A percentile compares a stretch with the other conserved stretches of the same genome.
Conservation (phyloP, 2,113 vertebrate genomes). For the Strix aluco region DNA sequence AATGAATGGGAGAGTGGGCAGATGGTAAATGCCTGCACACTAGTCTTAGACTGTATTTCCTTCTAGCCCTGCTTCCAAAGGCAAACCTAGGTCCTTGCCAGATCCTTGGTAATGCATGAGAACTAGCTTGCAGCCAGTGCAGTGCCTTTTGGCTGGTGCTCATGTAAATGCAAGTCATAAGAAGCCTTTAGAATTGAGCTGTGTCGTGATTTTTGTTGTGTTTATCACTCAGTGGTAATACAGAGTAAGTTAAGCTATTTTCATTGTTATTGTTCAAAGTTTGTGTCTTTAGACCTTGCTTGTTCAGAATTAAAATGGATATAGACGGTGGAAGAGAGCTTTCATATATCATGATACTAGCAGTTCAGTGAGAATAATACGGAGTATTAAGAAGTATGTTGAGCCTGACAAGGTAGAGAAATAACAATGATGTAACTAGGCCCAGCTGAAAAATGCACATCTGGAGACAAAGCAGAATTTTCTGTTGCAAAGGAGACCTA, state of each 20-base stretch:
- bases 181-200: neutral
- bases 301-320: neutral
- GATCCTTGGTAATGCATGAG: neutral
- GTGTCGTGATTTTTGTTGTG: neutral
- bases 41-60: neutral
- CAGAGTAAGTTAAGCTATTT: neutral
- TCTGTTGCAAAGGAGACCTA: neutral
- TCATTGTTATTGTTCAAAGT: neutral
- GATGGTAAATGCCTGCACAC: neutral
- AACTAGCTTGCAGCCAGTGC: neutral
- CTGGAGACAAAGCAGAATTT: neutral
- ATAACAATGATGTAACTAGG: neutral
- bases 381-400: neutral
- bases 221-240: neutral
- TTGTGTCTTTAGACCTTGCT: neutral
- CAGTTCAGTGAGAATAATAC: neutral
- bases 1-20: neutral
- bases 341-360: rapidly evolving
- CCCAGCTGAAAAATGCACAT: neutral
- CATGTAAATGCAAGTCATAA: neutral
- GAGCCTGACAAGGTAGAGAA: neutral
- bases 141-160: neutral
- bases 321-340: neutral
- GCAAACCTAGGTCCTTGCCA: neutral
- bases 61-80: neutral